A percentile compares a stretch with the other conserved stretches of the same genome.
These are phyloP conservation scores for Pristionchus exspectatus DNA, from an alignment of 2,888 invertebrate species.

Conservation along the genomic window DNA sequence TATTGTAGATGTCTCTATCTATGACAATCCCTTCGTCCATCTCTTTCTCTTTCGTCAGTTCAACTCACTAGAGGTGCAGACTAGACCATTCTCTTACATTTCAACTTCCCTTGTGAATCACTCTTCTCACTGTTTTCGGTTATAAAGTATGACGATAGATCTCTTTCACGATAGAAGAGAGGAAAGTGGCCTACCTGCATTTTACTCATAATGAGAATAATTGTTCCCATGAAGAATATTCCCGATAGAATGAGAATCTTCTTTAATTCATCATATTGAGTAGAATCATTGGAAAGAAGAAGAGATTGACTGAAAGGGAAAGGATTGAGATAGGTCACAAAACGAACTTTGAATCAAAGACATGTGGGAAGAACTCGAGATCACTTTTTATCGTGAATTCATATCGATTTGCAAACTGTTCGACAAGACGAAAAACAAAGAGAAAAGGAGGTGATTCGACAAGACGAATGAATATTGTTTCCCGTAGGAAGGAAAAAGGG, in stretches of 20 bases:
- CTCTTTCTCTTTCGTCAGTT: not conserved
- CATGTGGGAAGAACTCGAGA: not conserved
- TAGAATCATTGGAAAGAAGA: conserved; percentile 5
- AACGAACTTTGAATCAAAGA: not conserved
- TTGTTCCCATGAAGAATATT: conserved; percentile 53
- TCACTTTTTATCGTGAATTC: not conserved
- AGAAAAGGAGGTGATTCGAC: not conserved
- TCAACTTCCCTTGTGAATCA: not conserved
- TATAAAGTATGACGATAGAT: conserved; percentile 18
- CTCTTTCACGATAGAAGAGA: not conserved
- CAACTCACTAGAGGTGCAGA: not conserved
- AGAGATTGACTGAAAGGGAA: conserved; percentile 42
- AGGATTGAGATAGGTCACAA: not conserved
- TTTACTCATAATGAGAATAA: conserved; percentile 46
- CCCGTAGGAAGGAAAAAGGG: not conserved
- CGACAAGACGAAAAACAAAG: not conserved
- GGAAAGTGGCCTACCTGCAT: conserved; percentile 37
- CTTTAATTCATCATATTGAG: conserved; percentile 54
- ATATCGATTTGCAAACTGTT: not conserved
- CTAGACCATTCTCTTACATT: not conserved
- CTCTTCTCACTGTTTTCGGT: not conserved
- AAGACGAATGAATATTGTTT: not conserved
- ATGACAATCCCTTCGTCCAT: not conserved
- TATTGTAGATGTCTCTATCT: not conserved
- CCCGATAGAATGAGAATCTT: conserved; percentile 55